Percentiles rank a stretch among this genome's conserved stretches.
These are phyloP conservation scores for Gnathonemus longibarbis DNA, from an alignment of 2,113 vertebrate species.

Conservation along the genomic window DNA sequence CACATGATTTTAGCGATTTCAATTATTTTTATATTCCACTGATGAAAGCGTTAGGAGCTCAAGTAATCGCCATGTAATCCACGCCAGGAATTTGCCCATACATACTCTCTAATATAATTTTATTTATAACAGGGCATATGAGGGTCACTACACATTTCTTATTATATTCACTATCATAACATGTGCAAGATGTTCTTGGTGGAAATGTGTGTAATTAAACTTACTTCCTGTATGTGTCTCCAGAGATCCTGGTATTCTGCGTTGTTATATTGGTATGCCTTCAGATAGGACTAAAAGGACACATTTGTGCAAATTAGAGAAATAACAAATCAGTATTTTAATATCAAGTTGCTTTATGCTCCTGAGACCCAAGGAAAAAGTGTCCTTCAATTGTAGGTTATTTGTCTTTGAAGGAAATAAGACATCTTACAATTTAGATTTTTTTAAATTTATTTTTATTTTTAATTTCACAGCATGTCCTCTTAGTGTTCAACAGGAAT, in stretches of 20 bases:
- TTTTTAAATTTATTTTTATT: too few relatives aligned
- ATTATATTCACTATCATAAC: neutral
- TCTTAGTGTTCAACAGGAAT: too few relatives aligned
- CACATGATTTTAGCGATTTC: neutral
- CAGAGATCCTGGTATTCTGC: constrained; percentile 49
- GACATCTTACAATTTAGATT: too few relatives aligned
- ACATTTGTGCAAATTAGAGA: neutral
- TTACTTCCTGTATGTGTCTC: constrained; percentile 49
- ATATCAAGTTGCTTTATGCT: neutral
- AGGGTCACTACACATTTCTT: too few relatives aligned
- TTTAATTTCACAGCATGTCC: too few relatives aligned
- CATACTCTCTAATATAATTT: neutral
- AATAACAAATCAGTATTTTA: neutral
- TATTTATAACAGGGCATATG: neutral
- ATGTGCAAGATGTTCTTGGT: neutral
- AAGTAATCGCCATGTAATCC: constrained; percentile 51
- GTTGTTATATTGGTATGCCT: constrained; percentile 27
- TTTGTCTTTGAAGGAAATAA: too few relatives aligned
- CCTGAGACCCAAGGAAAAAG: too few relatives aligned
- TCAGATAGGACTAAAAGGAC: constrained; percentile 50
- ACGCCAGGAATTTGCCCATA: neutral
- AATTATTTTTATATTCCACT: too few relatives aligned
- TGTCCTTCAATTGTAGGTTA: too few relatives aligned
- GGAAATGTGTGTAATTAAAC: neutral
- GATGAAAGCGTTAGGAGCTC: constrained; percentile 45